Base-by-base conservation (phyloP, 2,888 invertebrate species). In the Patella caerulea region DNA sequence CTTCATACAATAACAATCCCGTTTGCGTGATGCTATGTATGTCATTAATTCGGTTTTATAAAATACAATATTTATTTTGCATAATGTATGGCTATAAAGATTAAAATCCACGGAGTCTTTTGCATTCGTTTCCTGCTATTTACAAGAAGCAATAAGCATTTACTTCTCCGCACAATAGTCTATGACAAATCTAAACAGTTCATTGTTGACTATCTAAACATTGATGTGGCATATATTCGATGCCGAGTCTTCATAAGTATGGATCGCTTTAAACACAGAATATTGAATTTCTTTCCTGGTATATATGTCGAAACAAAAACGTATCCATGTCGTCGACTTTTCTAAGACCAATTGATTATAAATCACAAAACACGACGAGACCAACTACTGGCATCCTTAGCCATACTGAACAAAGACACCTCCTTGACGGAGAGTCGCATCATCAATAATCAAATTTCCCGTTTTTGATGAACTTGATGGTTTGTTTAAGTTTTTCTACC, bases 261-360 rank as follows among this genome's bases (percentile, higher is more conserved):
- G 65, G 65, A 65, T 65, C 65, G 65, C 24, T 65, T 12, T 65
- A 65, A 65, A 65, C 19, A 65, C 3, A 65, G 19, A 65, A 65
- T 65, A 65, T 65, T 24, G 65, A 65, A 65, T 65, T 65, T 65
- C 65, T 19, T 65, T 24, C 65, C 24, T 65, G 19, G 65, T 65
- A 65, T 65, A 65, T 65, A 65, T 65, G 65, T 65, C 65, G 65
- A 65, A 65, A 65, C 65, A 65, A 65, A 65, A 65, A 65, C 65
- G 65, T 65, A 65, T 65, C 65, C 19, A 65, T 65, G 65, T 65
- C 65, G 19, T 65, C 19, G 24, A 65, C 24, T 65, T 65, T 65
- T 65, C 65, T 65, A 24, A 11, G 65, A 65, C 19, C 65, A 65
- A 65, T 65, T 65, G 65, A 65, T 65, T 14, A 24, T 19, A 24